Evolutionary conservation across 1,140 invertebrate species (phyloP), one percentile per base, ranked within the genome.

Genomic region (Drosophila tristis): DNA sequence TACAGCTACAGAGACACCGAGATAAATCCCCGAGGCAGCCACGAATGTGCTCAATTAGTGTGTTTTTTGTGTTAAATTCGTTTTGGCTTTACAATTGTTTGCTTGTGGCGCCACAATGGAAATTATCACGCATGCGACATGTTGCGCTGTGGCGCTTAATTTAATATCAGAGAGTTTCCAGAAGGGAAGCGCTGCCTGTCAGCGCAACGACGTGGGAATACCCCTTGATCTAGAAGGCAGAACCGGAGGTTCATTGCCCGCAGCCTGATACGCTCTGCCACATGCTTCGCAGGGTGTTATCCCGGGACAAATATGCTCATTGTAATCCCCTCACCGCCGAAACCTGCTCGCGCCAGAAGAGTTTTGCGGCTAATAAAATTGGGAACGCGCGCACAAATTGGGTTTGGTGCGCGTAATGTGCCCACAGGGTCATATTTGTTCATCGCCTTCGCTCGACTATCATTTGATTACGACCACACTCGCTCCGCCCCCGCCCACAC

Each of bases 291-390:
- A 48, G 57, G 72, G 57, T 20, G 20, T 20, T 71, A 63, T 63
- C 59, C 58, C 58, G 48, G 47, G 45, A 54, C 58, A 63, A 68
- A 74, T 63, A 48, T 8, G 56, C 8, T 11, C 35, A 59, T 48
- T 45, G 23, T 53, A n/a, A 54, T 25, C 31, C 31, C 31, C 51
- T 47, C 35, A 26, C 49, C 15, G 20, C 45, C 16, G 7, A 25
- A 47, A 16, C 25, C 16, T 8, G 8, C 9, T 3, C 8, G 23
- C 42, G 44, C 56, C 50, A 53, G 53, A 74, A 71, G 78, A 78
- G 31, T 86, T 86, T 70, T 77, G 82, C 51, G 78, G 78, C 74
- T 86, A 80, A 78, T 78, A 78, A 86, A 86, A 86, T 74, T 80
- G 67, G 50, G 53, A 48, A 23, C 25, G 44, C 55, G 68, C 61